These are phyloP conservation scores for Monarcha castaneiventris DNA, from an alignment of 2,113 vertebrate species.

Conservation along the genomic window DNA sequence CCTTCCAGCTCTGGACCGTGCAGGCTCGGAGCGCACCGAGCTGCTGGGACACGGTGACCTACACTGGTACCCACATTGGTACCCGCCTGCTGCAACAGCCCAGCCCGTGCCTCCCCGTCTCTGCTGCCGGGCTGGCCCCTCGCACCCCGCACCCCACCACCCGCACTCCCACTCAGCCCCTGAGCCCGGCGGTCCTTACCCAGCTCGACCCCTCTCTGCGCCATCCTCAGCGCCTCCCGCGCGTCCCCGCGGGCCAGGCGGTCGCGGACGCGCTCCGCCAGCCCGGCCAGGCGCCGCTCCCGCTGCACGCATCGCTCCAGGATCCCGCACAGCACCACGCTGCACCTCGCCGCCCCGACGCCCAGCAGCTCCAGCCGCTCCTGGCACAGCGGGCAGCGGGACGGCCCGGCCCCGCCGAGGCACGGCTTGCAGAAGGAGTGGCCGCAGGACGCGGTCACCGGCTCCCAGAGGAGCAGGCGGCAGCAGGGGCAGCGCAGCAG, in stretches of 20 bases:
- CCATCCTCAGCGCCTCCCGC: slow-evolving; percentile 73
- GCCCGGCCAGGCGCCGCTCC: slow-evolving; percentile 55
- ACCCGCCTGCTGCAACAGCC: background rate
- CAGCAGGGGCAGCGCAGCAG: slow-evolving; percentile 81
- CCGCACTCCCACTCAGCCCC: background rate
- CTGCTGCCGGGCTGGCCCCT: background rate
- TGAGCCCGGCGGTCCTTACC: slow-evolving; percentile 60
- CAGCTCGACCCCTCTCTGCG: slow-evolving; percentile 68
- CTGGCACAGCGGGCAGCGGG: slow-evolving; percentile 77
- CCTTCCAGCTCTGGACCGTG: background rate
- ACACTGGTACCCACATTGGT: rapidly evolving
- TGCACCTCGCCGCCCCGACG: slow-evolving; percentile 61
- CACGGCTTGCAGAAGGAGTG: slow-evolving; percentile 85
- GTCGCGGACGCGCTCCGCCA: slow-evolving; percentile 66
- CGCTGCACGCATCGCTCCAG: slow-evolving; percentile 78
- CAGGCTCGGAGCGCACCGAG: background rate
- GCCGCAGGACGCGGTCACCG: slow-evolving; percentile 83
- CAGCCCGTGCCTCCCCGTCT: background rate
- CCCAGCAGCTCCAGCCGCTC: slow-evolving; percentile 70
- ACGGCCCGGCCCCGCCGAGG: slow-evolving; percentile 56
- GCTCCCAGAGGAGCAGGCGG: slow-evolving; percentile 78
- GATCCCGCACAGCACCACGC: slow-evolving; percentile 78
- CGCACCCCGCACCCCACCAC: background rate
- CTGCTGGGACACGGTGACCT: background rate
- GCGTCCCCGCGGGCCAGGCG: slow-evolving; percentile 68